Evolutionary conservation across 2,888 invertebrate genomes (phyloP).

Genomic region (Acanthosoma haemorrhoidale): DNA sequence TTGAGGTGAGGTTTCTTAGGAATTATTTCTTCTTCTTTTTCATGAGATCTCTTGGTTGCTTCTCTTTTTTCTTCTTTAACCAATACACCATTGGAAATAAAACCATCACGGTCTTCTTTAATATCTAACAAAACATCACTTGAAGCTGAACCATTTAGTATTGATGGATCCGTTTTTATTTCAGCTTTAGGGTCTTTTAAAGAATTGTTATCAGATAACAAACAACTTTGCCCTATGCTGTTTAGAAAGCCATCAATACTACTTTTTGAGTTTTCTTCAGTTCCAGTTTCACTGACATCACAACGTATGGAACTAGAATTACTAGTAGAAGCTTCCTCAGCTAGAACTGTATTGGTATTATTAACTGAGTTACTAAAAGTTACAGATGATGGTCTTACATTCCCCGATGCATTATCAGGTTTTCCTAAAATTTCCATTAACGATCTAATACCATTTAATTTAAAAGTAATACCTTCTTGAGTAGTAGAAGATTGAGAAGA

Average conservation of each 20-base stretch:
- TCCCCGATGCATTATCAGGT: neutral
- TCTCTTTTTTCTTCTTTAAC: conserved; percentile 21
- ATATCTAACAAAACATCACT: neutral
- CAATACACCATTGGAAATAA: conserved; percentile 49
- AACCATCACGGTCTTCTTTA: neutral
- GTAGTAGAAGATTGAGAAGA: conserved; percentile 19
- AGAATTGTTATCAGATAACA: conserved; percentile 50
- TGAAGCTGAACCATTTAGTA: conserved; percentile 53
- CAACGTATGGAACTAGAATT: conserved; percentile 54
- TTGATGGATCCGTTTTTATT: conserved; percentile 50
- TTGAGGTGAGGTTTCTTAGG: conserved; percentile 41
- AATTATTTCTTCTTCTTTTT: neutral
- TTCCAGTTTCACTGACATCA: conserved; percentile 41
- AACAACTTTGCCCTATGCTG: conserved; percentile 53
- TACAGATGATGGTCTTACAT: conserved; percentile 51
- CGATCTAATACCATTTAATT: conserved; percentile 25
- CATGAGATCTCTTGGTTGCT: conserved; percentile 6
- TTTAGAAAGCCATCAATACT: conserved; percentile 59
- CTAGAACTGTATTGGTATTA: conserved; percentile 1
- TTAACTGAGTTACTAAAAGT: conserved; percentile 44
- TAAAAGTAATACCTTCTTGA: conserved; percentile 23
- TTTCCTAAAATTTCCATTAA: conserved; percentile 25
- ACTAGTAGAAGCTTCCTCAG: conserved; percentile 51
- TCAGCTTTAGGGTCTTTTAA: conserved; percentile 53
- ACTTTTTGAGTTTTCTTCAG: conserved; percentile 54